These are phyloP conservation scores for Tricholaema leucomelas DNA, from an alignment of 2,113 vertebrate genomes.

Conservation along the genomic window DNA sequence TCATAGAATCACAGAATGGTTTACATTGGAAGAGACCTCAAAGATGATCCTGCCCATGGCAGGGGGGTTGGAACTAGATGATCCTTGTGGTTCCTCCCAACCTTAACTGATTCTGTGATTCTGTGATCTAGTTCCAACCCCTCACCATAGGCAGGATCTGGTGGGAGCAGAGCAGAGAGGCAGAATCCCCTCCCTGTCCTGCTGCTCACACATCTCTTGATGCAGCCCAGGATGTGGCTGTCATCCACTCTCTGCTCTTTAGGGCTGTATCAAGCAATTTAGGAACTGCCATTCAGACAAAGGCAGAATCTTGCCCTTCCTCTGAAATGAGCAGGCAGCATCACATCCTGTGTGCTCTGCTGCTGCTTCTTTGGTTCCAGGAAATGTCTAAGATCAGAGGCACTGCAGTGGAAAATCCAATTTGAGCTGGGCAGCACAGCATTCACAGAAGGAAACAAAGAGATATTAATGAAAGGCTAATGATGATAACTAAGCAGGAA, in stretches of 20 bases:
- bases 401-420: constrained; percentile 11
- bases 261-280: not conserved
- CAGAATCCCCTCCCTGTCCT: too few species aligned
- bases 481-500: not conserved
- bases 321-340: not conserved
- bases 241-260: not conserved
- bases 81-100: too few species aligned
- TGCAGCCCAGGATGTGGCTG: not conserved
- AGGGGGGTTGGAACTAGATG: too few species aligned
- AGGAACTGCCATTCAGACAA: not conserved
- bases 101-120: too few species aligned
- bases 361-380: not conserved
- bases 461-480: not conserved
- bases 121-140: too few species aligned
- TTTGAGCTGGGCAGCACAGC: not conserved
- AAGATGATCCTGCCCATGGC: too few species aligned
- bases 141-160: too few species aligned
- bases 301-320: not conserved
- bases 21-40: too few species aligned
- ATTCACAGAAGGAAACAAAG: not conserved
- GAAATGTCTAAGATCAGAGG: not conserved
- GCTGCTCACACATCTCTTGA: too few species aligned
- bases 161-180: too few species aligned
- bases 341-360: not conserved
- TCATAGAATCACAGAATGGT: too few species aligned